These are phyloP conservation scores for Gallirallus australis DNA, from an alignment of 2,797 vertebrate species.

Conservation along the genomic window DNA sequence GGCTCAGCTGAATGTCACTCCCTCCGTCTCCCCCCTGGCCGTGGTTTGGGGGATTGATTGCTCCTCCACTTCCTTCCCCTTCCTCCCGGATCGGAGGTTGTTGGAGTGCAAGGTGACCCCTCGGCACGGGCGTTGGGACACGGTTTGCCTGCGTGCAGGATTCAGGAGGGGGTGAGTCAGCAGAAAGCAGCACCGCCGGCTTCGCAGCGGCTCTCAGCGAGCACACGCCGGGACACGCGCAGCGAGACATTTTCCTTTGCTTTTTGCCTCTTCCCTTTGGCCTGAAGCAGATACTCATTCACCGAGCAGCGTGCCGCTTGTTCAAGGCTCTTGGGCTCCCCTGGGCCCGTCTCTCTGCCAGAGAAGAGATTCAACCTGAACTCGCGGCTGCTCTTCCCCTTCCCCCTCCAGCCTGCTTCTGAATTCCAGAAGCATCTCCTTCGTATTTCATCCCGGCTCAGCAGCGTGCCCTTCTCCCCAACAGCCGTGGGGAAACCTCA, in stretches of 20 bases:
- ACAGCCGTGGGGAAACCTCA: neutral
- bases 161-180: constrained; percentile 44
- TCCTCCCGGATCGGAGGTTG: neutral
- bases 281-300: neutral
- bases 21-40: neutral
- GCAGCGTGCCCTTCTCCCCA: neutral
- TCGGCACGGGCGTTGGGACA: neutral
- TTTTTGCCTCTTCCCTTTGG: neutral
- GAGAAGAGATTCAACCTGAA: constrained; percentile 5
- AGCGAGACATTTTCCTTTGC: neutral
- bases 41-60: constrained; percentile 66
- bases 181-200: neutral
- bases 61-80: constrained; percentile 20
- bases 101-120: constrained; percentile 71
- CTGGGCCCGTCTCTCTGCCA: neutral
- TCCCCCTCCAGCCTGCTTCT: constrained; percentile 25
- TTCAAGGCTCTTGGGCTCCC: neutral
- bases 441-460: neutral
- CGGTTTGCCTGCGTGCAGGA: neutral
- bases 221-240: neutral
- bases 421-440: constrained; percentile 22
- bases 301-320: neutral
- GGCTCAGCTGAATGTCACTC: constrained; percentile 63
- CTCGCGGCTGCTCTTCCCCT: neutral
- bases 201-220: neutral